Base-by-base conservation (phyloP, 2,888 invertebrate genomes). In the Dasysyrphus tricinctus region DNA sequence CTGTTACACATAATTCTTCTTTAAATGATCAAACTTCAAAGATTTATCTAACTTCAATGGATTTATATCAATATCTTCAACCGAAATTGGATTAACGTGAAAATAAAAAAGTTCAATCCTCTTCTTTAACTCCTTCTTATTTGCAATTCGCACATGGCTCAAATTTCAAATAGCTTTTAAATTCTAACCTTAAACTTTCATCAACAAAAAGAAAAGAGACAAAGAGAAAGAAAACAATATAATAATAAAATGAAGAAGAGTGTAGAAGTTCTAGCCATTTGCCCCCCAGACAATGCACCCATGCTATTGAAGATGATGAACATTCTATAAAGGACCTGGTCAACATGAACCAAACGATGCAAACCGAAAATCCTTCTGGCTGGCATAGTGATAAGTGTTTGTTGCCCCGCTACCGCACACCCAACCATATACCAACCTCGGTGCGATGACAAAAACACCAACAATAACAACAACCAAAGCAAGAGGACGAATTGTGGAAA, bases 11-110 rank as follows among this genome's bases (percentile, higher is more conserved):
- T 56, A 34, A 37, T 57, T 42, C 61, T 34, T n/a, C 32, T 24
- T 47, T 39, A 63, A 83, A 83, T 69, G 61, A 79, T 54, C 9
- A 83, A 83, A 83, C 74, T 78, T 79, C 56, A 7, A 57, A 51
- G 79, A 83, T 79, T 70, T 49, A 79, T 73, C 29, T 19, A 39
- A 42, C 24, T 47, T 11, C 65, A 32, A 57, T 16, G 65, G 59
- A 65, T 49, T 59, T 75, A 80, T 79, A 57, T 65, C 65, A 44
- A 65, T 65, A 34, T 67, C 65, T 79, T 79, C 72, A 51, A 73
- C 65, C 67, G 37, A 65, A 75, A 80, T 72, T 39, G 72, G 72
- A 80, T 80, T 67, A 76, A 76, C 51, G 51, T 51, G 57, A 49
- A 67, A 76, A 72, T 84, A 75, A 14, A 76, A n/a, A 84, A 76